These are phyloP conservation scores for Microchrysa polita DNA, from an alignment of 2,888 invertebrate genomes.

Conservation along the genomic window DNA sequence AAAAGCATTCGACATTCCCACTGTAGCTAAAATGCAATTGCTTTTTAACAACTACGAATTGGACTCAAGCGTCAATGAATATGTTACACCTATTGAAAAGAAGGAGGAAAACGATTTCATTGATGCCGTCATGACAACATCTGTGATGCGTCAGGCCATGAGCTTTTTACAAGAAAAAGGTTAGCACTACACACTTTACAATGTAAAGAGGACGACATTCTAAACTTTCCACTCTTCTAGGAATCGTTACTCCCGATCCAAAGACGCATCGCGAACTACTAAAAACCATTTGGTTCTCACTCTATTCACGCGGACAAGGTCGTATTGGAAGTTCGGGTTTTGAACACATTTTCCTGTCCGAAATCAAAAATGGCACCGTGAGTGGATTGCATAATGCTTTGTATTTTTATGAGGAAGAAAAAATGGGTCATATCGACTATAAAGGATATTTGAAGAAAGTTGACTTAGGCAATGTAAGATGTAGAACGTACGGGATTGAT, in stretches of 20 bases:
- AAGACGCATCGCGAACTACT: constrained; percentile 77
- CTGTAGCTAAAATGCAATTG: constrained; percentile 76
- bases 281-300: constrained; percentile 80
- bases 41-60: constrained; percentile 89
- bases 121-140: constrained; percentile 78
- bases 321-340: constrained; percentile 89
- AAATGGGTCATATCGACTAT: constrained; percentile 76
- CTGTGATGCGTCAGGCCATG: constrained; percentile 76
- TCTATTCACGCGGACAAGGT: constrained; percentile 83
- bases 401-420: constrained; percentile 82
- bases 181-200: constrained; percentile 51
- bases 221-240: constrained; percentile 57
- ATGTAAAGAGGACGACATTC: neutral
- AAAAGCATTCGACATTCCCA: constrained; percentile 68
- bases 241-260: constrained; percentile 72
- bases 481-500: too few species aligned
- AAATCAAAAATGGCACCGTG: constrained; percentile 81
- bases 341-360: constrained; percentile 91
- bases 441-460: constrained; percentile 80
- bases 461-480: constrained; percentile 77
- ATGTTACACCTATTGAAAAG: constrained; percentile 77
- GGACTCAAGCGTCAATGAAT: constrained; percentile 77
- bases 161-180: constrained; percentile 69
- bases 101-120: constrained; percentile 83
- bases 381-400: constrained; percentile 93